Conservation (phyloP, 2,113 vertebrate genomes). For the Lipophrys pholis region DNA sequence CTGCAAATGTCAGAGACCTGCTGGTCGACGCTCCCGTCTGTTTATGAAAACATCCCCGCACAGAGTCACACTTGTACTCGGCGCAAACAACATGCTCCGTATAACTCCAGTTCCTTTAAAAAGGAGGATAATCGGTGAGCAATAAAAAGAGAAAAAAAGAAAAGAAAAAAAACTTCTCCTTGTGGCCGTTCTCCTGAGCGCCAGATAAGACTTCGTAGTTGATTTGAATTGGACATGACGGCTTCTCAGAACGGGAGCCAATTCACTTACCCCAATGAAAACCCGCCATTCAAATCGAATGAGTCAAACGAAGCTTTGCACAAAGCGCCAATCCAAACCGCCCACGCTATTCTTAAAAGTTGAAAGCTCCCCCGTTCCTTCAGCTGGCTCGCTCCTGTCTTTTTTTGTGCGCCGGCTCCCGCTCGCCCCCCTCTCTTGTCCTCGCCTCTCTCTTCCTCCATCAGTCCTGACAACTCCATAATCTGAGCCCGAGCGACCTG, state of each 20-base stretch:
- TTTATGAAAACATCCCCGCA: conserved; percentile 6
- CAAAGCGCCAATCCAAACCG: conserved; percentile 52
- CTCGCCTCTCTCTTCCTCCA: conserved; percentile 39
- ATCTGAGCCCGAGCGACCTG: conserved; percentile 60
- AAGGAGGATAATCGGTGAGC: conserved; percentile 40
- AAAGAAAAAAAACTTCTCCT: conserved; percentile 39
- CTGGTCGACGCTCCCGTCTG: conserved; percentile 8
- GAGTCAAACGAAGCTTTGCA: conserved; percentile 60
- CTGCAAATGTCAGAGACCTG: neutral
- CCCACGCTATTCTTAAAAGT: conserved; percentile 62
- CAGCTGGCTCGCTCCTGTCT: conserved; percentile 24
- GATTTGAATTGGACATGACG: conserved; percentile 71
- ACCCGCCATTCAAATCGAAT: conserved; percentile 64
- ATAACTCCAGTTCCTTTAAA: conserved; percentile 21
- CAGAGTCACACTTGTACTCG: conserved; percentile 14
- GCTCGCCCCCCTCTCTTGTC: conserved; percentile 26
- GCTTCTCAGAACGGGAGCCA: conserved; percentile 50
- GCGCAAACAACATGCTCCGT: conserved; percentile 36
- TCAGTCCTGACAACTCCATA: conserved; percentile 58
- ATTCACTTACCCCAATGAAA: conserved; percentile 65
- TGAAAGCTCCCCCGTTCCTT: conserved; percentile 55
- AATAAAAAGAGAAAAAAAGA: neutral
- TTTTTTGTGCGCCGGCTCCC: neutral
- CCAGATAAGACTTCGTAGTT: conserved; percentile 51
- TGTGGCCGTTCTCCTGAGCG: conserved; percentile 46